Evolutionary conservation across 2,797 vertebrate genomes (phyloP).

Genomic region (Mus minutoides): DNA sequence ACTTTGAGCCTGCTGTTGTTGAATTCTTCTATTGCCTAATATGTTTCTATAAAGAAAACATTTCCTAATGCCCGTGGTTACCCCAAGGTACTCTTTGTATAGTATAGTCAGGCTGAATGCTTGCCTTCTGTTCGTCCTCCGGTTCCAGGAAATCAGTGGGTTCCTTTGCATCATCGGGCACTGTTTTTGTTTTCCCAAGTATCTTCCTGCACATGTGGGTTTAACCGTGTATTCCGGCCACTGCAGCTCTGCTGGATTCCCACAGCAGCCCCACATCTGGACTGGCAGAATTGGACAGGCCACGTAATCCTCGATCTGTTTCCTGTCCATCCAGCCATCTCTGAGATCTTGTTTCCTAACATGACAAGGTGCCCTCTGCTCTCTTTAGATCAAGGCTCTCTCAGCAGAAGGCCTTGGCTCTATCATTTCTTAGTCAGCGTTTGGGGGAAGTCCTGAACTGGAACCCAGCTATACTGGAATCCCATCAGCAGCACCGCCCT

Average conservation of each 20-base stretch:
- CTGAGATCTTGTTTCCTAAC: not conserved
- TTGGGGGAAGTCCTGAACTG: not conserved
- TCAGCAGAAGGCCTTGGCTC: not conserved
- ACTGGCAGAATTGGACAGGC: not conserved
- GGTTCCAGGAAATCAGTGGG: not conserved
- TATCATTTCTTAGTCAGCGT: no score
- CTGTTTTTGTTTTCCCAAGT: not conserved
- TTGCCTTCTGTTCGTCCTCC: not conserved
- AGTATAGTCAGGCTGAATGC: not conserved
- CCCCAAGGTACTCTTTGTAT: not conserved
- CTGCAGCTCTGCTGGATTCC: not conserved
- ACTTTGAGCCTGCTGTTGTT: not conserved
- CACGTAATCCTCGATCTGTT: not conserved
- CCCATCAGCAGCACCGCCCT: not conserved
- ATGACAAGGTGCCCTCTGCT: not conserved
- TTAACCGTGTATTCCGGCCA: not conserved
- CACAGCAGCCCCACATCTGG: not conserved
- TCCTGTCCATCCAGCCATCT: not conserved
- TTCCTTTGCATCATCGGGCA: not conserved
- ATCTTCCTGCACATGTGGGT: not conserved
- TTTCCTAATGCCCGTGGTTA: not conserved
- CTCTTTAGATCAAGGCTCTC: not conserved
- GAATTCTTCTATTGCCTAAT: not conserved
- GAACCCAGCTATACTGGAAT: no score
- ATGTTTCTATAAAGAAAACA: not conserved